Evolutionary conservation across 2,113 vertebrate species (phyloP).

Genomic region (Hippoglossus stenolepis): DNA sequence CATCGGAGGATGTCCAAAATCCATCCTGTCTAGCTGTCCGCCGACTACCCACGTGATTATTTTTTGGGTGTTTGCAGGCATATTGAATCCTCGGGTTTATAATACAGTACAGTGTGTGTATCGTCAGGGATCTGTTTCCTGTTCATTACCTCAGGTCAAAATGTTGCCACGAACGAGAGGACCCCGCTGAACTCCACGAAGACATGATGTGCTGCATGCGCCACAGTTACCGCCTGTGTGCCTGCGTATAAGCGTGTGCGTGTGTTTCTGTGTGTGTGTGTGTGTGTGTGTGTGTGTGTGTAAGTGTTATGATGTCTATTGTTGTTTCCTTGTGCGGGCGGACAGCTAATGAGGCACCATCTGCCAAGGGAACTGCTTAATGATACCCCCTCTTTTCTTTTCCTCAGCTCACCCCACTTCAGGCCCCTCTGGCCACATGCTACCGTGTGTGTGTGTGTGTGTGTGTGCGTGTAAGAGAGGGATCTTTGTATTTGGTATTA

Average conservation of each 20-base stretch:
- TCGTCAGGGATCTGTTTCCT: background rate
- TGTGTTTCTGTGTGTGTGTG: conserved; percentile 9
- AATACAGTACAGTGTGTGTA: background rate
- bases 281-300: conserved; percentile 26
- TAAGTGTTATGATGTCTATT: conserved; percentile 51
- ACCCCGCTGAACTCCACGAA: background rate
- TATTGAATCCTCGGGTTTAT: conserved; percentile 1
- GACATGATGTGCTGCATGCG: conserved; percentile 9
- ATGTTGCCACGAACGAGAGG: background rate
- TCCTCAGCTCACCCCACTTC: conserved; percentile 40
- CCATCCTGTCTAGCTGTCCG: conserved; percentile 19
- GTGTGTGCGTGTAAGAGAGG: conserved; percentile 2
- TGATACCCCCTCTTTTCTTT: conserved; percentile 51
- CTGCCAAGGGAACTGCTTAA: conserved; percentile 70
- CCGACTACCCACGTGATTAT: background rate
- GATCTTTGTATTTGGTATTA: background rate
- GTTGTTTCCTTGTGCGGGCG: conserved; percentile 57
- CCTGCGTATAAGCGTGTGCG: conserved; percentile 6
- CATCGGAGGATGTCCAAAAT: conserved; percentile 29
- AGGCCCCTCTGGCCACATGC: conserved; percentile 43
- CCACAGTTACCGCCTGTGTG: conserved; percentile 2
- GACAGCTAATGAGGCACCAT: conserved; percentile 71
- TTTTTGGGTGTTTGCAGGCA: conserved; percentile 10
- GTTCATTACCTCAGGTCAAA: conserved; percentile 19
- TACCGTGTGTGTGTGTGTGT: conserved; percentile 31